Conservation (phyloP, 2,888 invertebrate species). For the Orthosia gracilis region DNA sequence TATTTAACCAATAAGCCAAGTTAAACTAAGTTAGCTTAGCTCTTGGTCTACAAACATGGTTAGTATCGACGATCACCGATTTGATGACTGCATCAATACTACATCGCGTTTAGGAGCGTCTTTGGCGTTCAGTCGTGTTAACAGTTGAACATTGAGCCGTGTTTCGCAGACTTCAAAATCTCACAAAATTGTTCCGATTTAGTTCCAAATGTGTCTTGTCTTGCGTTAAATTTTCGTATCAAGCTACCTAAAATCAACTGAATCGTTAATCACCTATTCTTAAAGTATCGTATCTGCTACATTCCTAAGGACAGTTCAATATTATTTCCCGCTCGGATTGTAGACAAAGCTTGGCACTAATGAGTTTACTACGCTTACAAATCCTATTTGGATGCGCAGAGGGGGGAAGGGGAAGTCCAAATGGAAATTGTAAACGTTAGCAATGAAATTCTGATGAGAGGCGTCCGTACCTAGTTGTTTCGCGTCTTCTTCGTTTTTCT, state of each 20-base stretch:
- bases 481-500: conserved; percentile 40
- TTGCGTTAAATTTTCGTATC: not conserved
- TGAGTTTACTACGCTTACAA: conserved; percentile 76
- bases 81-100: not conserved
- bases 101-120: too few relatives aligned
- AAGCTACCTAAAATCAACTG: not conserved
- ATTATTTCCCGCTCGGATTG: conserved; percentile 70
- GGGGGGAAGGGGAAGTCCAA: conserved; percentile 30
- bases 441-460: conserved; percentile 72
- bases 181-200: too few relatives aligned
- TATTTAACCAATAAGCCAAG: too few relatives aligned
- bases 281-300: not conserved
- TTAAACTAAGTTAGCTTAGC: too few relatives aligned
- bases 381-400: conserved; percentile 69
- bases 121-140: not conserved
- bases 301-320: conserved; percentile 68
- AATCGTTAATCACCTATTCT: not conserved
- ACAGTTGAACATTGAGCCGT: too few relatives aligned
- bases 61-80: too few relatives aligned
- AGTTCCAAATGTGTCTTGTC: not conserved
- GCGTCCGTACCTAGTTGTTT: conserved; percentile 30
- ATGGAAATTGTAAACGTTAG: conserved; percentile 70
- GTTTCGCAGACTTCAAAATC: too few relatives aligned
- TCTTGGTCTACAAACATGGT: too few relatives aligned
- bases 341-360: conserved; percentile 74